Evolutionary conservation across 2,888 invertebrate species (phyloP).

Genomic region (Anorthoa munda): DNA sequence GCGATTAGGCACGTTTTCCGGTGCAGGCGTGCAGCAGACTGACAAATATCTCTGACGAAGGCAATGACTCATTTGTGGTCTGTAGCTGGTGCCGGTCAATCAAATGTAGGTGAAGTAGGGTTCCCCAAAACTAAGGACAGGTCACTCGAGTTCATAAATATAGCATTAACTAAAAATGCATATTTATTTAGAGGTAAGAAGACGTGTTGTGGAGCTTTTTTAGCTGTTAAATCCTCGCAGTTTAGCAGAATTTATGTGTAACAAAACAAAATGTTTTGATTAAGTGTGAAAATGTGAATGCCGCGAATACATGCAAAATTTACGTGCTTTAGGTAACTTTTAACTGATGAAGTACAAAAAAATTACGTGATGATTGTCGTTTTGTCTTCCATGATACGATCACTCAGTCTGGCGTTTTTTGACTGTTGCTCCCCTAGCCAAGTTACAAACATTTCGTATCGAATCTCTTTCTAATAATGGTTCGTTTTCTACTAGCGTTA

Average conservation of each 20-base stretch:
- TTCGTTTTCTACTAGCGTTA: too few relatives aligned
- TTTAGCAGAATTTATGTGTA: too few relatives aligned
- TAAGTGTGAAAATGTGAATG: too few relatives aligned
- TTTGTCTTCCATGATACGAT: too few relatives aligned
- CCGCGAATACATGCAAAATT: not conserved
- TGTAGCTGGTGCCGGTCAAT: not conserved
- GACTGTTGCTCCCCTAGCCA: too few relatives aligned
- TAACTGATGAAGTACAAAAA: not conserved
- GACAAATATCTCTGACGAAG: conserved; percentile 19
- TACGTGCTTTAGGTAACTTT: conserved; percentile 9
- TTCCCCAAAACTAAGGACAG: conserved; percentile 26
- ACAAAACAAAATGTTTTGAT: too few relatives aligned
- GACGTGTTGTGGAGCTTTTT: not conserved
- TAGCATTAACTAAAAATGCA: not conserved
- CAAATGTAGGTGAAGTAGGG: not conserved
- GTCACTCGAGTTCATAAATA: conserved; percentile 36
- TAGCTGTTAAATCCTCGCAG: not conserved
- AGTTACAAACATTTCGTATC: too few relatives aligned
- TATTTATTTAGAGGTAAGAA: conserved; percentile 2
- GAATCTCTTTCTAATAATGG: too few relatives aligned
- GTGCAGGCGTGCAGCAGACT: conserved; percentile 12
- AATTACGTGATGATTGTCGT: conserved; percentile 5
- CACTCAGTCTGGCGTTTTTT: not conserved
- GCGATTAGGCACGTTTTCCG: conserved; percentile 30
- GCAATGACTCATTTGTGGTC: conserved; percentile 44